Conservation (phyloP, 2,888 invertebrate species). For the Stenurella melanura region DNA sequence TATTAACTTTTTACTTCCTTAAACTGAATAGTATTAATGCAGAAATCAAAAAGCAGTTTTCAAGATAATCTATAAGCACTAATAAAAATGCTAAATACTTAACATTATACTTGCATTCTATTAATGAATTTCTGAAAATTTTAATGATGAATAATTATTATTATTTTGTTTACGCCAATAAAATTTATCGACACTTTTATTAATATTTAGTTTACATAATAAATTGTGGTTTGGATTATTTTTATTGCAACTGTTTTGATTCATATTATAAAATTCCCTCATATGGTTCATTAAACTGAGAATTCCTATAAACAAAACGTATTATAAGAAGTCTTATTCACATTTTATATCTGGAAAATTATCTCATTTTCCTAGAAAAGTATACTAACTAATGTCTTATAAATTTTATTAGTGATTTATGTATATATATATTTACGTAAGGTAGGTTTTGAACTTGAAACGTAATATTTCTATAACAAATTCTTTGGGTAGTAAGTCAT, state of each 20-base stretch:
- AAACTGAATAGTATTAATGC: no score
- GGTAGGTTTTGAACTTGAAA: constrained; percentile 25
- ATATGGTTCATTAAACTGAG: constrained; percentile 20
- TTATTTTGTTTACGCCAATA: neutral
- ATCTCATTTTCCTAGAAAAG: constrained; percentile 4
- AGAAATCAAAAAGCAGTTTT: no score
- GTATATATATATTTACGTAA: constrained; percentile 9
- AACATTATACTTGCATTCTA: no score
- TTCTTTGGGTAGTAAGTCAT: constrained; percentile 32
- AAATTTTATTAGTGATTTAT: constrained; percentile 27
- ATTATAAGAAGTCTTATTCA: neutral
- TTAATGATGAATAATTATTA: neutral
- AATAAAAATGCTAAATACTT: no score
- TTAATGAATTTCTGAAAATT: neutral
- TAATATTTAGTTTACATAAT: constrained; percentile 8
- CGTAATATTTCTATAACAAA: constrained; percentile 34
- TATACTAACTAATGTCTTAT: neutral
- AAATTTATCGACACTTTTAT: neutral
- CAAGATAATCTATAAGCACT: no score
- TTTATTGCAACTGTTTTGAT: constrained; percentile 8
- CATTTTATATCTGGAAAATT: neutral
- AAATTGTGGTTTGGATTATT: constrained; percentile 1
- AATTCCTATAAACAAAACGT: neutral
- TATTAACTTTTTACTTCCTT: no score
- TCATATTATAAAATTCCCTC: constrained; percentile 14